Percentiles rank a stretch among this genome's conserved stretches.
Evolutionary conservation across 2,888 invertebrate genomes (phyloP).

Genomic region (Meteorus cinctellus): DNA sequence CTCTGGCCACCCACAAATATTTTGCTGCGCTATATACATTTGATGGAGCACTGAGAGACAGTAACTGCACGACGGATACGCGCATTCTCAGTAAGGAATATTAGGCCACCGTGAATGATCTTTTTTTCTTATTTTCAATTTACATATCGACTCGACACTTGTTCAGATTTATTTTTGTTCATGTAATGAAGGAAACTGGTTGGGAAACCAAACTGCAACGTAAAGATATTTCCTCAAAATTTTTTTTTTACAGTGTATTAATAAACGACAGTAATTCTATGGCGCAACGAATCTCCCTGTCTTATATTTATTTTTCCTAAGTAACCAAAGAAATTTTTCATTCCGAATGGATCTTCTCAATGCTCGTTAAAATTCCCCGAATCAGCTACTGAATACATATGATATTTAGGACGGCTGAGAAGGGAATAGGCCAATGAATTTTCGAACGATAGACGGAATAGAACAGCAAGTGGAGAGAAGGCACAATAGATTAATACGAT

Average conservation of each 20-base stretch:
- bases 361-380: background rate
- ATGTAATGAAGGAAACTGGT: too few species aligned
- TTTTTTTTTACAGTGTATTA: background rate
- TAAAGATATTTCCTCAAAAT: too few species aligned
- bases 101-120: conserved; percentile 37
- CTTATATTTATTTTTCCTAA: background rate
- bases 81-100: conserved; percentile 37
- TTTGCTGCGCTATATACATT: conserved; percentile 54
- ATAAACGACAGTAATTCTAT: background rate
- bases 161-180: too few species aligned
- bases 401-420: background rate
- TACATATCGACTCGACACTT: conserved; percentile 3
- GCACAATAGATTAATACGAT: conserved; percentile 42
- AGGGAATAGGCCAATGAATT: conserved; percentile 34
- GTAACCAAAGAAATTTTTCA: background rate
- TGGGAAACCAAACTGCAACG: too few species aligned
- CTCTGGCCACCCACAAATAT: conserved; percentile 13
- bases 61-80: conserved; percentile 56
- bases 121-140: conserved; percentile 29
- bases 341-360: background rate
- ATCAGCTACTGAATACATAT: conserved; percentile 11
- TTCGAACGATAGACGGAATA: conserved; percentile 18
- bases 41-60: conserved; percentile 40
- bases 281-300: background rate
- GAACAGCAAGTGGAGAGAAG: conserved; percentile 1